A percentile compares a stretch with the other conserved stretches of the same genome.
Evolutionary conservation across 1,140 invertebrate species (phyloP).

Genomic region (Physella acuta): DNA sequence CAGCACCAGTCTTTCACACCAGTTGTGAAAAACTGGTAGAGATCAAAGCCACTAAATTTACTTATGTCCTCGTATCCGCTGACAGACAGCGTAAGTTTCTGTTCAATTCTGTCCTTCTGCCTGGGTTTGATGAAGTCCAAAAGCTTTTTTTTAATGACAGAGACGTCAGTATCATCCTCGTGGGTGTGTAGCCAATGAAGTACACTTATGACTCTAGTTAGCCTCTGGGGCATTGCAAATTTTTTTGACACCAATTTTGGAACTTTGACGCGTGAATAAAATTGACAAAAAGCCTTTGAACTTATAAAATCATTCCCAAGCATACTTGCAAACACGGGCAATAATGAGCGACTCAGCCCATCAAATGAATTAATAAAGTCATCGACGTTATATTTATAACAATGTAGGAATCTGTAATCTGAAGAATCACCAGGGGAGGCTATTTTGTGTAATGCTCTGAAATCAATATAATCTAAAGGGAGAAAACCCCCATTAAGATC

Average conservation of each 20-base stretch:
- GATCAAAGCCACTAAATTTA: slow-evolving; percentile 28
- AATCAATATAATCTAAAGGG: slow-evolving; percentile 71
- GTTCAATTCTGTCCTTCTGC: slow-evolving; percentile 34
- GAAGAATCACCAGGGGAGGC: background rate
- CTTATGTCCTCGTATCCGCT: slow-evolving; percentile 36
- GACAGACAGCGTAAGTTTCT: slow-evolving; percentile 40
- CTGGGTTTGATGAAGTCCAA: slow-evolving; percentile 39
- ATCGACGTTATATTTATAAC: slow-evolving; percentile 74
- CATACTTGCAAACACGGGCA: slow-evolving; percentile 79
- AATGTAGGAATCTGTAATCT: slow-evolving; percentile 61
- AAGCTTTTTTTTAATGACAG: slow-evolving; percentile 69
- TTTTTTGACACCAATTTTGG: slow-evolving; percentile 60
- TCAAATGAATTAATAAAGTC: slow-evolving; percentile 70
- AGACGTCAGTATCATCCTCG: slow-evolving; percentile 63
- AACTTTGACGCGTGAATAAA: slow-evolving; percentile 69
- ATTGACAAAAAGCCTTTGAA: slow-evolving; percentile 68
- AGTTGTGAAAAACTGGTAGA: slow-evolving; percentile 29
- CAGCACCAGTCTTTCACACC: background rate
- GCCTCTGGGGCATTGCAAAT: slow-evolving; percentile 61
- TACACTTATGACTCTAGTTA: slow-evolving; percentile 68
- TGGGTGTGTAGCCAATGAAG: slow-evolving; percentile 71
- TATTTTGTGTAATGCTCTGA: slow-evolving; percentile 25
- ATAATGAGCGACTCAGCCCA: slow-evolving; percentile 67
- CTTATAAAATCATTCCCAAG: slow-evolving; percentile 87
- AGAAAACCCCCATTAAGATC: slow-evolving; percentile 74